Base-by-base conservation (phyloP, 1,140 invertebrate genomes). In the Lucilia cuprina region DNA sequence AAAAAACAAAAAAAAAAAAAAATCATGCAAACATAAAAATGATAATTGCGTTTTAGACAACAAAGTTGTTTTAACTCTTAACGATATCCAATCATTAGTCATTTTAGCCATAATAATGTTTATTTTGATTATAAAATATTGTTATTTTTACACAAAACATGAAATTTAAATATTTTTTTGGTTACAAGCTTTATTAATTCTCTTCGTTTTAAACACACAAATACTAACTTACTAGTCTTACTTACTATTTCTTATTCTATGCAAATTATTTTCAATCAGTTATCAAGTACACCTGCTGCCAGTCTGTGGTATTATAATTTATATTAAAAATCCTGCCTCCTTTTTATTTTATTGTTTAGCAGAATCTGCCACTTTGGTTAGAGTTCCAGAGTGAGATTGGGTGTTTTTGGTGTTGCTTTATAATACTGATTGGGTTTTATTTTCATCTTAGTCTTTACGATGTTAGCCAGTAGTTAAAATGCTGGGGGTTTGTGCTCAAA, bases 211-310 rank as follows among this genome's bases (percentile, higher is more conserved):
- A 41, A 41, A 41, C 50, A 13, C 13, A 49, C 50, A 55, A 55
- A 8, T 41, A 41, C 41, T n/a, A n/a, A n/a, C n/a, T n/a, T n/a
- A n/a, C n/a, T n/a, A n/a, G n/a, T n/a, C n/a, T n/a, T n/a, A n/a
- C n/a, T n/a, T n/a, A n/a, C n/a, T n/a, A n/a, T n/a, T n/a, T 70
- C 65, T 80, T 78, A 49, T 49, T 4, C 77, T 80, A 80, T 80
- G 77, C 77, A 80, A 80, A 80, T 80, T 80, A 80, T 80, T 49
- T 80, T 80, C 77, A 80, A 80, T 80, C 77, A 80, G 77, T 80
- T 80, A 80, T 80, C 77, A 80, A 80, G 77, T 80, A 80, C 77
- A 80, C 77, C 77, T 80, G 77, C 77, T 80, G 77, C 77, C 77
- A 80, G 77, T 80, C 77, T 80, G 77, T 80, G 77, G 77, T 49